Base-by-base conservation (phyloP, 1,140 invertebrate genomes). In the Uloborus diversus region DNA sequence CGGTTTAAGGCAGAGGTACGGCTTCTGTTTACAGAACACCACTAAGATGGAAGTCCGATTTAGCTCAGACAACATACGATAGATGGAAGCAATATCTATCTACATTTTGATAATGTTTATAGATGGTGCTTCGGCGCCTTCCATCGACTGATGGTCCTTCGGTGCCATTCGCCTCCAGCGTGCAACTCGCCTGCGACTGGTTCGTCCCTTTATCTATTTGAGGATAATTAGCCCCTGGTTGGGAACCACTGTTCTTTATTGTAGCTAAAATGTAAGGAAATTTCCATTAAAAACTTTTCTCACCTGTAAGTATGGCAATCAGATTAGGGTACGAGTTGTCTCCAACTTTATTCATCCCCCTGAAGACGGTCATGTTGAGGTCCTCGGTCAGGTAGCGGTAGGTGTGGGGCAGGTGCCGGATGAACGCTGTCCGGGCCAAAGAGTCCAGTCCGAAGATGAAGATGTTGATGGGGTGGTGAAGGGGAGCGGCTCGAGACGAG, bases 321-420 rank as follows among this genome's bases (percentile, higher is more conserved):
- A 97, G 86, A 0, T 96, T 95, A 83, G 97, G 95, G 0, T 96
- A 94, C 0, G 96, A 98, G 0, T 96, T 96, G 87, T 98, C 96
- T 0, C 96, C 96, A 2, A 98, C 92, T 69, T 97, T 96, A 84
- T 97, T 97, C 82, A 96, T 94, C 79, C 94, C 93, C 84, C 94
- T 88, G 1, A 97, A 85, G 7, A 95, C 88, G 17, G 91, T 86
- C 3, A 91, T 91, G 30, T 90, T 87, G n/a, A 97, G 85, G 11
- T 87, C 85, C 14, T 94, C 87, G 0, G 88, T 92, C 30, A 98
- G 87, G 84, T 93, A 94, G 27, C 90, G 87, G 83, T 94, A 93
- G 9, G 92, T 92, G 81, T 92, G 92, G 1, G 95, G 95, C 59
- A 98, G 87, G 83, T 94, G 93, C 35, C 96, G 89, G n/a, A 94